phyloP scores from a whole-genome alignment of 2,113 vertebrate genomes.

The Aphyosemion australe region DNA sequence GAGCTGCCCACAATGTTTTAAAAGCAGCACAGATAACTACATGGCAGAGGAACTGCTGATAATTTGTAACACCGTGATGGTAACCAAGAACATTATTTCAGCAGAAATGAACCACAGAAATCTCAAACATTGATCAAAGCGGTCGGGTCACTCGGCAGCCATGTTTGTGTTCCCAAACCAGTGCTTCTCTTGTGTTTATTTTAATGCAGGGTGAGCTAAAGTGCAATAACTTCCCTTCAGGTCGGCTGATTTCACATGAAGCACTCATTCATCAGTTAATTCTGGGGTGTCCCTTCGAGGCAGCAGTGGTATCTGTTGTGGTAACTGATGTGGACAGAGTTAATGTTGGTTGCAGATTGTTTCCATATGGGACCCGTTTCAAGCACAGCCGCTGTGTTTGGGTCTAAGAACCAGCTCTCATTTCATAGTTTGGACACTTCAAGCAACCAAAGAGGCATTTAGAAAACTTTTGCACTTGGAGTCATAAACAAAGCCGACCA shows the following conservation, averaged over 20 bases:
- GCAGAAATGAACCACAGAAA: constrained; percentile 47
- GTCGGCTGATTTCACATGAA: constrained; percentile 54
- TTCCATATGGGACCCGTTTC: constrained; percentile 74
- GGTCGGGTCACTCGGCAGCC: constrained; percentile 40
- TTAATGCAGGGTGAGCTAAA: constrained; percentile 51
- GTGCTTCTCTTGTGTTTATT: constrained; percentile 60
- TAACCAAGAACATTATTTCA: constrained; percentile 55
- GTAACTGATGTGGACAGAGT: constrained; percentile 70
- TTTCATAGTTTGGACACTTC: constrained; percentile 40
- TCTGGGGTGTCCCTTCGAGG: constrained; percentile 56
- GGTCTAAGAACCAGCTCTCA: constrained; percentile 44
- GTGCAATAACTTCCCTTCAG: constrained; percentile 45
- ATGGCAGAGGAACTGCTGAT: constrained; percentile 39
- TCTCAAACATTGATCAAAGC: constrained; percentile 52
- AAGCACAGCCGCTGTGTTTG: constrained; percentile 23
- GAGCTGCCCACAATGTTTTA: constrained; percentile 35
- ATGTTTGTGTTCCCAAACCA: constrained; percentile 48
- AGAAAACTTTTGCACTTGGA: constrained; percentile 45
- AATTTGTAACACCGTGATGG: constrained; percentile 43
- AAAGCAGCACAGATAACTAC: constrained; percentile 25
- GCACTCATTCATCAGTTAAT: constrained; percentile 69
- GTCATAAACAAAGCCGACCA: constrained; percentile 59
- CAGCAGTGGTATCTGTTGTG: constrained; percentile 59
- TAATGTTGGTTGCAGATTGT: constrained; percentile 68
- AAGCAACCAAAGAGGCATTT: constrained; percentile 32